These are phyloP conservation scores for Archilochus colubris DNA, from an alignment of 2,113 vertebrate species.

Conservation along the genomic window DNA sequence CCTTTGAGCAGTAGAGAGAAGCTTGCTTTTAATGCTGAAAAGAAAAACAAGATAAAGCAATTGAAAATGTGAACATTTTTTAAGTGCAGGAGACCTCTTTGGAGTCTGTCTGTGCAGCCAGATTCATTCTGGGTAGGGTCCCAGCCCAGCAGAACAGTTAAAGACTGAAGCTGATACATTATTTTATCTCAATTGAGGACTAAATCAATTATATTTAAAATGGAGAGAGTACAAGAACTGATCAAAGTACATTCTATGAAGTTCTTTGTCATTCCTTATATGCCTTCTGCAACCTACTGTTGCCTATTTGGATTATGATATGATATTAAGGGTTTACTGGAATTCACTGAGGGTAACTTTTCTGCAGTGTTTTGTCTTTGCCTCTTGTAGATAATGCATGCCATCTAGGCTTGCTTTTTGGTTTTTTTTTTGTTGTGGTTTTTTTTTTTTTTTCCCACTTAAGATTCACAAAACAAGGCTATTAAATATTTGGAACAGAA, in stretches of 20 bases:
- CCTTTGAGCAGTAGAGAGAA: neutral
- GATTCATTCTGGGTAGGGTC: neutral
- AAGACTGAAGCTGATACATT: neutral
- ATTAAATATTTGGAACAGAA: neutral
- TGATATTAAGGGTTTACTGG: neutral
- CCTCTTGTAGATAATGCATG: neutral
- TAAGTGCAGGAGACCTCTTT: neutral
- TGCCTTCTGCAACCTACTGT: slow-evolving; percentile 7
- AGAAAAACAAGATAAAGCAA: neutral
- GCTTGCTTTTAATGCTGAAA: neutral
- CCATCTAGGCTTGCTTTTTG: neutral
- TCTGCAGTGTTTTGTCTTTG: slow-evolving; percentile 29
- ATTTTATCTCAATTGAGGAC: neutral
- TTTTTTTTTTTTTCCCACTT: neutral
- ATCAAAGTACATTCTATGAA: neutral
- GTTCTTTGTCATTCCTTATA: slow-evolving; percentile 4
- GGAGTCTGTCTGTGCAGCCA: neutral
- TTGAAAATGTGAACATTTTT: neutral
- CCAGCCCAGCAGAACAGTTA: neutral
- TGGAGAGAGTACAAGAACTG: neutral
- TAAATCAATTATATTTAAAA: neutral
- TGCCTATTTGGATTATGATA: neutral
- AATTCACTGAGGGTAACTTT: neutral
- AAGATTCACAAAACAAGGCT: neutral
- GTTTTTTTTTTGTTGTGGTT: no score